phyloP scores from a whole-genome alignment of 2,888 invertebrate genomes.

The Copidosoma aretas region DNA sequence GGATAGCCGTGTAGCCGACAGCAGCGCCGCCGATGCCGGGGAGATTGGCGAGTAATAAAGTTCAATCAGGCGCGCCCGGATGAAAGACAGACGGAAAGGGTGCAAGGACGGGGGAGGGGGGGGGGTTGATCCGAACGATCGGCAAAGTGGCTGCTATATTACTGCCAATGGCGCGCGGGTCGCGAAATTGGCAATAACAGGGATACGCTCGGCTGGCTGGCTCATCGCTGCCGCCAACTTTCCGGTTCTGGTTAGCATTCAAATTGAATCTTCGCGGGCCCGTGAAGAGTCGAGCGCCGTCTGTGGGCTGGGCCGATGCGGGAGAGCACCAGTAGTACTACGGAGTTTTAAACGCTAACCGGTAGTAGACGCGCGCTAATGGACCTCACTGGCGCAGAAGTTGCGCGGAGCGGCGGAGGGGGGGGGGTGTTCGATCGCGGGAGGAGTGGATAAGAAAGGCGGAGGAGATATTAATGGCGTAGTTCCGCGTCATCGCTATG shows the following conservation, averaged over 20 bases:
- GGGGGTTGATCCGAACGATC: conserved; percentile 61
- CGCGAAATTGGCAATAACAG: conserved; percentile 60
- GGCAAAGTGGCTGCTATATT: conserved; percentile 59
- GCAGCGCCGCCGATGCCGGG: not conserved
- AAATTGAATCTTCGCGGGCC: conserved; percentile 60
- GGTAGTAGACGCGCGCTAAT: conserved; percentile 58
- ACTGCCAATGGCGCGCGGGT: conserved; percentile 42
- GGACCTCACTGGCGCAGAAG: conserved; percentile 51
- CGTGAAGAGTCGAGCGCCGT: conserved; percentile 54
- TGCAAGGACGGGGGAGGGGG: conserved; percentile 40
- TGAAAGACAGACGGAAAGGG: conserved; percentile 34
- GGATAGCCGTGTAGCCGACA: too few species aligned
- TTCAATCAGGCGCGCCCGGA: conserved; percentile 49
- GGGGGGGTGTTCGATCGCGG: too few species aligned
- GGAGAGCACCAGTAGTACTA: too few species aligned
- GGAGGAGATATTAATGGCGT: too few species aligned
- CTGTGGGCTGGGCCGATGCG: too few species aligned
- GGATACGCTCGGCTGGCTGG: conserved; percentile 47
- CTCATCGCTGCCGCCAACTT: conserved; percentile 52
- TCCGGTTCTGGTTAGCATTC: conserved; percentile 61
- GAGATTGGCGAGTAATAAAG: conserved; percentile 43
- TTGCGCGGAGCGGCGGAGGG: conserved; percentile 47
- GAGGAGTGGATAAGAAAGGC: too few species aligned
- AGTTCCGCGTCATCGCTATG: too few species aligned
- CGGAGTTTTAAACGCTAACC: too few species aligned